Evolutionary conservation across 2,797 vertebrate species (phyloP).

Genomic region (Urocyon cinereoargenteus): DNA sequence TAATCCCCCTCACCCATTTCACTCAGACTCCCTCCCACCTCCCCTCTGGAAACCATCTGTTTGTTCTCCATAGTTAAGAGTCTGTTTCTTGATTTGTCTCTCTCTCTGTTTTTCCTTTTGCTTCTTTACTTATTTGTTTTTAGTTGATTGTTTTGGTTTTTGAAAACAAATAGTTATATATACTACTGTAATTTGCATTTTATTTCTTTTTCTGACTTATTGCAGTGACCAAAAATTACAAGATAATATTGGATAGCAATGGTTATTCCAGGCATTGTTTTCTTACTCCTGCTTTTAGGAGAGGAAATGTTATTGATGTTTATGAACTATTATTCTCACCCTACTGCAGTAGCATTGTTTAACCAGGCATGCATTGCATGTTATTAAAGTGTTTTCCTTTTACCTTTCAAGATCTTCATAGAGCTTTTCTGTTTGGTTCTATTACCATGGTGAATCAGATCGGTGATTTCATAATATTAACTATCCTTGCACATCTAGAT

Average conservation of each 20-base stretch:
- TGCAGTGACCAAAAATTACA: not conserved
- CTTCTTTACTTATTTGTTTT: constrained; percentile 30
- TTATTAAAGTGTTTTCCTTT: not conserved
- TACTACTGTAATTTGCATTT: not conserved
- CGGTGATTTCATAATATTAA: constrained; percentile 29
- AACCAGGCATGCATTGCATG: not conserved
- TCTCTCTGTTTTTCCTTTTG: not conserved
- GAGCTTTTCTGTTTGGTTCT: not conserved
- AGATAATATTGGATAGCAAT: not conserved
- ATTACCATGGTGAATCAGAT: not conserved
- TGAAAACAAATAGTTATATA: not conserved
- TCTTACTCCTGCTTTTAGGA: constrained; percentile 45
- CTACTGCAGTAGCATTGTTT: not conserved
- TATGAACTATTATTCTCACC: constrained; percentile 17
- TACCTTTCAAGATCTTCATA: not conserved
- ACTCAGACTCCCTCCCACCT: not conserved
- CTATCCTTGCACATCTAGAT: constrained; percentile 7
- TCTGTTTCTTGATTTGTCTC: not conserved
- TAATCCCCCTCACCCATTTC: not conserved
- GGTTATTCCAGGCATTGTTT: not conserved
- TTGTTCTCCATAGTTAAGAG: not conserved
- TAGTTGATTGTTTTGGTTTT: not conserved
- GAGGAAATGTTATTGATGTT: not conserved
- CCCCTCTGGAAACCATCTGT: not conserved
- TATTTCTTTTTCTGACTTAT: not conserved